Conservation (phyloP, 2,888 invertebrate genomes). For the Pristionchus exspectatus region DNA sequence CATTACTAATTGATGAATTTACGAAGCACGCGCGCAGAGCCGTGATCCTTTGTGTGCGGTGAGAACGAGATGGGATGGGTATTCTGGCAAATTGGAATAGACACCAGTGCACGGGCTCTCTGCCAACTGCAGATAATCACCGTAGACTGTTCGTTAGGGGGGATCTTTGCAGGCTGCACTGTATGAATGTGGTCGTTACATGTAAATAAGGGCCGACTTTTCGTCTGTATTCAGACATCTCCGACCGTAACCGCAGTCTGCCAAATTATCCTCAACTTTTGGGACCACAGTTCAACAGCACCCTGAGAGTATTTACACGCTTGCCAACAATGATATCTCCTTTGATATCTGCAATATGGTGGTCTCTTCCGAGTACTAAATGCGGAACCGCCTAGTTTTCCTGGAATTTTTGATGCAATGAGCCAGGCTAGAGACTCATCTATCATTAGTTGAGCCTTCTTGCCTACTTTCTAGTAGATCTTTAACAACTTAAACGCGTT, state of each 20-base stretch:
- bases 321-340: not conserved
- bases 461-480: not conserved
- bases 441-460: not conserved
- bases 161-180: no score
- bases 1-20: slow-evolving; percentile 28
- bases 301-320: no score
- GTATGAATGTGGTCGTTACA: no score
- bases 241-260: no score
- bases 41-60: not conserved
- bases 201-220: no score
- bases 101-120: not conserved
- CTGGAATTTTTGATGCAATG: not conserved
- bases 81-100: not conserved
- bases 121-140: not conserved
- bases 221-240: no score
- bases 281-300: no score
- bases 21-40: not conserved
- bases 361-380: not conserved
- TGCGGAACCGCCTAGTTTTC: not conserved
- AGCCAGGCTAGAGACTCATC: not conserved
- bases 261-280: no score
- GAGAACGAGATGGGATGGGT: not conserved
- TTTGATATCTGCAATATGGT: not conserved
- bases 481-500: not conserved
- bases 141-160: no score